A percentile compares a stretch with the other conserved stretches of the same genome.
Conservation (phyloP, 2,797 vertebrate species). For the Labeo calbasu region DNA sequence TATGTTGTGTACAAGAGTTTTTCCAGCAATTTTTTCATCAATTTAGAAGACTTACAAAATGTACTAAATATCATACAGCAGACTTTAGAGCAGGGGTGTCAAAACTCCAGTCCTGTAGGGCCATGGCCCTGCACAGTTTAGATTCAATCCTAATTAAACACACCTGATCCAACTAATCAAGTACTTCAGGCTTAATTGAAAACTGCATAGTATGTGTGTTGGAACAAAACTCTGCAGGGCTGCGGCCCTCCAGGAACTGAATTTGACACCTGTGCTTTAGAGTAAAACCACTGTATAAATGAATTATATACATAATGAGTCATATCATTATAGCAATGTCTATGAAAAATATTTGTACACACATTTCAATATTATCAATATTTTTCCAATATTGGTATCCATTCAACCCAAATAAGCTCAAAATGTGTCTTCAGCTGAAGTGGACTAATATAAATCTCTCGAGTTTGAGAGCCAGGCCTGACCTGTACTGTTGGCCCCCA, state of each 20-base stretch:
- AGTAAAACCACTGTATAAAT: background rate
- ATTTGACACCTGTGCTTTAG: background rate
- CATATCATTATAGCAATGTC: background rate
- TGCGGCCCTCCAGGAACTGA: no score
- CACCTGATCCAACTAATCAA: no score
- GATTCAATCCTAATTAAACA: no score
- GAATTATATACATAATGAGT: background rate
- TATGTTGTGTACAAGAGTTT: background rate
- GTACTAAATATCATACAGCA: background rate
- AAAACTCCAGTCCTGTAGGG: no score
- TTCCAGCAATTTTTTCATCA: background rate
- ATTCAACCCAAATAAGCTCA: background rate
- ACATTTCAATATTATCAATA: background rate
- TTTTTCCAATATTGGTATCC: constrained; percentile 43
- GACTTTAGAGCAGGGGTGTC: background rate
- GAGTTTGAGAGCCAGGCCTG: constrained; percentile 66
- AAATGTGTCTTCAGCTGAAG: constrained; percentile 18
- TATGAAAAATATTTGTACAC: background rate
- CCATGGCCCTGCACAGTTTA: no score
- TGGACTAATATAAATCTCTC: constrained; percentile 38
- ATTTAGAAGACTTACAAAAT: background rate
- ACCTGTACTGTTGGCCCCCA: constrained; percentile 66
- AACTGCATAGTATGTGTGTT: no score
- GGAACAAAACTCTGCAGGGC: no score
- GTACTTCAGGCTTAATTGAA: no score